Conservation (phyloP, 2,113 vertebrate species). For the Phodopus roborovskii region DNA sequence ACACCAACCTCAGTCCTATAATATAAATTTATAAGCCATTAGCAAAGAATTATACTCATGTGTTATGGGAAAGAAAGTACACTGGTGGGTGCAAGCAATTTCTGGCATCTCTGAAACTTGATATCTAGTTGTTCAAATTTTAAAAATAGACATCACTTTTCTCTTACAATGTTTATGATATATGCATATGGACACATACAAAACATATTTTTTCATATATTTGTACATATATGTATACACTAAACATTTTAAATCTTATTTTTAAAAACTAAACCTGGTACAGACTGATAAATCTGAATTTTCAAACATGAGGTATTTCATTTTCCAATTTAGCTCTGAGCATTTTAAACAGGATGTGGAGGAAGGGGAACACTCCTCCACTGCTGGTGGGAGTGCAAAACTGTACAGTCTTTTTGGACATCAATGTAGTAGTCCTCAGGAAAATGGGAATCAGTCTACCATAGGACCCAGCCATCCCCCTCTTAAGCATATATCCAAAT, state of each 20-base stretch:
- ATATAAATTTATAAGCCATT: background rate
- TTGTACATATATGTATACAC: background rate
- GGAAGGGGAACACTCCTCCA: too few relatives aligned
- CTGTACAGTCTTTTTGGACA: too few relatives aligned
- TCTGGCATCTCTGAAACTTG: background rate
- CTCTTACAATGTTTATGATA: too few relatives aligned
- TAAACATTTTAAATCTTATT: background rate
- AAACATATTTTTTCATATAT: background rate
- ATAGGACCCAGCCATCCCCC: too few relatives aligned
- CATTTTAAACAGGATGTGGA: background rate
- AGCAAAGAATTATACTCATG: background rate
- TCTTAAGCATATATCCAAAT: too few relatives aligned
- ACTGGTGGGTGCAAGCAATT: accelerated
- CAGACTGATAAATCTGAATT: background rate
- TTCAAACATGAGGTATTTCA: background rate
- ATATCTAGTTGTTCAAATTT: background rate
- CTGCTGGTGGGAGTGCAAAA: too few relatives aligned
- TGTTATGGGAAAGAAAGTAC: background rate
- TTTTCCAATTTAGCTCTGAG: background rate
- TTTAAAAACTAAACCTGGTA: background rate
- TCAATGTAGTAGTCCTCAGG: too few relatives aligned
- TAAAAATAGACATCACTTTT: background rate
- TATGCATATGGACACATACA: background rate
- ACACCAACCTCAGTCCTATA: background rate
- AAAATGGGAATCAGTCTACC: too few relatives aligned